Evolutionary conservation across 2,888 invertebrate species (phyloP).

Genomic region (Heliconius erato): DNA sequence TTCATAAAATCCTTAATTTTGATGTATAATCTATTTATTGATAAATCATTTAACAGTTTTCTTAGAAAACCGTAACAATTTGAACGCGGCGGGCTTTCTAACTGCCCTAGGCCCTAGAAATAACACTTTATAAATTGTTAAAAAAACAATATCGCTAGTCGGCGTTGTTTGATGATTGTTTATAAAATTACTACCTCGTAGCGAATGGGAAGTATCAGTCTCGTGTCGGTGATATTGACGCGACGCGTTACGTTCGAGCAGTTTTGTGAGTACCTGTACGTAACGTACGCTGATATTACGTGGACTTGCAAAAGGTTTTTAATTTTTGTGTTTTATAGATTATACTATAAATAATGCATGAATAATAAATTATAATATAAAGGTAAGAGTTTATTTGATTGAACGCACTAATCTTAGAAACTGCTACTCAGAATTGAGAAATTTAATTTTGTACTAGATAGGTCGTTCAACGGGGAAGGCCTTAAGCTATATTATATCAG

Average conservation of each 20-base stretch:
- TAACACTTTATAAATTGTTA: background rate
- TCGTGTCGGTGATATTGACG: slow-evolving; percentile 28
- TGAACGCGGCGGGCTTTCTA: background rate
- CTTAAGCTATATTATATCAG: too few relatives aligned
- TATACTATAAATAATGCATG: background rate
- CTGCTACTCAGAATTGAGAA: too few relatives aligned
- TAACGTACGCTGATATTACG: background rate
- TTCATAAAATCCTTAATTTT: background rate
- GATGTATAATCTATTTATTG: background rate
- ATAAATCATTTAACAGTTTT: background rate
- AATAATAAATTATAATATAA: too few relatives aligned
- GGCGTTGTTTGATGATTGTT: slow-evolving; percentile 17
- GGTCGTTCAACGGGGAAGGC: too few relatives aligned
- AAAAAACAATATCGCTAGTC: background rate
- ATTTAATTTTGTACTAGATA: too few relatives aligned
- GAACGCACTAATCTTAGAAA: too few relatives aligned
- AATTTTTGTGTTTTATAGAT: background rate
- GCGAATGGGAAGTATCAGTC: slow-evolving; percentile 26
- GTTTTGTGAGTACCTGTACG: background rate
- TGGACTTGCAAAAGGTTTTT: background rate
- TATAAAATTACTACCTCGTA: background rate
- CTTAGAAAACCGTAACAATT: background rate
- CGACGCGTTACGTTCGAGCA: slow-evolving; percentile 16
- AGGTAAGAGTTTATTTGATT: too few relatives aligned
- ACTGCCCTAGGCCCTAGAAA: too few relatives aligned